These are phyloP conservation scores for Pleuronectes platessa DNA, from an alignment of 2,113 vertebrate species.

Conservation along the genomic window DNA sequence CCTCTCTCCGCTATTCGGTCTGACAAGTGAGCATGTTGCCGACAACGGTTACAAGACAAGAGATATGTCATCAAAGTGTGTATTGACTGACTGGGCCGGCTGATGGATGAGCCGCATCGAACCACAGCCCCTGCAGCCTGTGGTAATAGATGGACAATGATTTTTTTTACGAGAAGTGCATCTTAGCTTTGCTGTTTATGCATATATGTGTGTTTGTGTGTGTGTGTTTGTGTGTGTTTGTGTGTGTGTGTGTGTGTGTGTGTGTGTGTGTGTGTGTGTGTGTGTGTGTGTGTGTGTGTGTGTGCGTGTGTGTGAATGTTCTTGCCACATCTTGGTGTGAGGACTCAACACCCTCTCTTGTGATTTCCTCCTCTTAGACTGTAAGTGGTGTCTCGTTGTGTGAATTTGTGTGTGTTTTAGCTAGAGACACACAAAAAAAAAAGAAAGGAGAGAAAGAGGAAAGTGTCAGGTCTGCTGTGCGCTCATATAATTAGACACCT, in stretches of 20 bases:
- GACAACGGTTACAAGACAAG: conserved; percentile 60
- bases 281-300: conserved; percentile 32
- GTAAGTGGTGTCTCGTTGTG: conserved; percentile 47
- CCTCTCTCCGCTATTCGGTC: conserved; percentile 42
- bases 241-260: conserved; percentile 33
- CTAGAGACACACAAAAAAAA: conserved; percentile 7
- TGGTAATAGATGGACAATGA: conserved; percentile 19
- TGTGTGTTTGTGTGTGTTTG: too few relatives aligned
- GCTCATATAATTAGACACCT: conserved; percentile 80
- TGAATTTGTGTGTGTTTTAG: conserved; percentile 45
- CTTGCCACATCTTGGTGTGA: conserved; percentile 65
- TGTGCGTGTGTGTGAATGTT: conserved; percentile 64
- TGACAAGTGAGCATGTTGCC: conserved; percentile 63
- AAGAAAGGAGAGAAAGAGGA: not conserved
- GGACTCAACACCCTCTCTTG: conserved; percentile 69
- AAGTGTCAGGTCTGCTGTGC: conserved; percentile 70
- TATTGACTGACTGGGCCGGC: conserved; percentile 25
- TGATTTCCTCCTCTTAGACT: conserved; percentile 62
- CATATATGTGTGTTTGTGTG: not conserved
- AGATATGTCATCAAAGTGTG: conserved; percentile 65
- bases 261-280: conserved; percentile 35
- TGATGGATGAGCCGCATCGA: conserved; percentile 50
- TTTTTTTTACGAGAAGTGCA: conserved; percentile 39
- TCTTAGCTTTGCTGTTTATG: conserved; percentile 52
- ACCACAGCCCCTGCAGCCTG: conserved; percentile 23